phyloP scores from a whole-genome alignment of 2,888 invertebrate genomes.

The Synanthedon tipuliformis region DNA sequence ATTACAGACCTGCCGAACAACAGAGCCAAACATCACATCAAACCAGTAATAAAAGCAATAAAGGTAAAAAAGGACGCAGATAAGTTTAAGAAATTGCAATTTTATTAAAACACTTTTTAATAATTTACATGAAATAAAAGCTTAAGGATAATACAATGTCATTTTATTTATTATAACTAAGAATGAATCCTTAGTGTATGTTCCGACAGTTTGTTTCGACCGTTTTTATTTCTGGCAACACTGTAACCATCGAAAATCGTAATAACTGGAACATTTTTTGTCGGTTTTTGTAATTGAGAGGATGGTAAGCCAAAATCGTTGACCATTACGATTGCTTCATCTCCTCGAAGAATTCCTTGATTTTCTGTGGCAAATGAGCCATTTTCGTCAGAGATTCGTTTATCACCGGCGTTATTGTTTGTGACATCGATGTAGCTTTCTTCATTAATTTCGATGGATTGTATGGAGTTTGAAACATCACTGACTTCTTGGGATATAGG shows the following conservation, averaged over 20 bases:
- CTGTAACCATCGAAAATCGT: conserved; percentile 60
- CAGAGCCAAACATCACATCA: conserved; percentile 46
- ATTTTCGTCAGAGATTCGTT: conserved; percentile 50
- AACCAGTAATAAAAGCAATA: conserved; percentile 37
- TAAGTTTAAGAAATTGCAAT: conserved; percentile 14
- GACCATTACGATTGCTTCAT: conserved; percentile 37
- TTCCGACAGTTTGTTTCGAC: conserved; percentile 44
- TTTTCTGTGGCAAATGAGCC: conserved; percentile 47
- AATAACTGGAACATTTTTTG: conserved; percentile 30
- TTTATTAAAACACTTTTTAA: neutral
- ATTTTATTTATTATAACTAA: conserved; percentile 8
- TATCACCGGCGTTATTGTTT: conserved; percentile 45
- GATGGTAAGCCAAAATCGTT: conserved; percentile 13
- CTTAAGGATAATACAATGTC: neutral
- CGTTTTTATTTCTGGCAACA: conserved; percentile 52
- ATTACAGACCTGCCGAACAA: conserved; percentile 52
- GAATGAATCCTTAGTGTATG: conserved; percentile 41
- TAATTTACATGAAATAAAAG: neutral
- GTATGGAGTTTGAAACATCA: conserved; percentile 30
- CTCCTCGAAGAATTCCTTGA: conserved; percentile 48
- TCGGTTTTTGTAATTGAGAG: conserved; percentile 7
- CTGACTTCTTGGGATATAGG: conserved; percentile 27
- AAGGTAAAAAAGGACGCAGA: conserved; percentile 63
- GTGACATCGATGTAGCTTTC: conserved; percentile 39
- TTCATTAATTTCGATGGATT: conserved; percentile 37